Base-by-base conservation (phyloP, 2,888 invertebrate species). In the Agrochola litura region DNA sequence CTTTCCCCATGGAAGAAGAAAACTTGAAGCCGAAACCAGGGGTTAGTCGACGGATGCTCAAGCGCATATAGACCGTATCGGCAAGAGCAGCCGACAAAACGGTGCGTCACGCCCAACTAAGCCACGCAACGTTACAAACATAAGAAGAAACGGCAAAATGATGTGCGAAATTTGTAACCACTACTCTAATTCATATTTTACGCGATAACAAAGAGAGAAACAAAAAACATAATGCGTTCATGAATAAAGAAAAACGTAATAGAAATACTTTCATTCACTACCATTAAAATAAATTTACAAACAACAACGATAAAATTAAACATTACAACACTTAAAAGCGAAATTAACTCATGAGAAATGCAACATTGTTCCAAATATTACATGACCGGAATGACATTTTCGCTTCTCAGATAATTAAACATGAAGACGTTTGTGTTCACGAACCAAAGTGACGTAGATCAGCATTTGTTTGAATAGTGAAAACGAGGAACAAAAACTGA, bases 11-110 rank as follows among this genome's bases (percentile, higher is more conserved):
- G 80, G 81, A 81, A 88, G 89, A 91, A 89, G 91, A 90, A 91
- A 92, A 89, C 89, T 86, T 83, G 92, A 92, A 91, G 92, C 91
- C 91, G 89, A 94, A 93, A 92, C 92, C 92, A 91, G 92, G 93
- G 94, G 94, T 95, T 93, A 92, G 90, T 88, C 92, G 91, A 89
- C 93, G 94, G 95, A 95, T 95, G 91, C 92, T 91, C 88, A 77
- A 86, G 82, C 90, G 93, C 94, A 96, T 96, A 90, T 95, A 96
- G 96, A 96, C 96, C 96, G 96, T 93, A 94, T 95, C 95, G 93
- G 92, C 93, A 94, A 94, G 93, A 94, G 92, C 92, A 92, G 91
- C 92, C 93, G 94, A 95, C 95, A 95, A 95, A 96, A 95, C 94
- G 94, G 91, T 90, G 91, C 93, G 94, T 96, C 94, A 96, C 95